These are phyloP conservation scores for Chamaetylas fuelleborni DNA, from an alignment of 2,113 vertebrate genomes.

Conservation along the genomic window DNA sequence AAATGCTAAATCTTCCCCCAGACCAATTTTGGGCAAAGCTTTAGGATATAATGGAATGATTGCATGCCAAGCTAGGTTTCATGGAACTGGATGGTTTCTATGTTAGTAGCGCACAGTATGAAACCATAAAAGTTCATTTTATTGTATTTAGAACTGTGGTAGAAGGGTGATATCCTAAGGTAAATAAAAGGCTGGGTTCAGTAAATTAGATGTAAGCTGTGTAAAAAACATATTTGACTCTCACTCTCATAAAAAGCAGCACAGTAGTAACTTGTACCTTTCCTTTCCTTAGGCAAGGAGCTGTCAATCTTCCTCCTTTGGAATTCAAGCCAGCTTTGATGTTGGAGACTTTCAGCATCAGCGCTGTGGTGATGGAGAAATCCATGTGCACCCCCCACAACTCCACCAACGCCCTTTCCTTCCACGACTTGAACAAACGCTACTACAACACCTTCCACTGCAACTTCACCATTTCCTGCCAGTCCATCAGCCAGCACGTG, in stretches of 20 bases:
- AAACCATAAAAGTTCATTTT: neutral
- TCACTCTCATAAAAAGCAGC: neutral
- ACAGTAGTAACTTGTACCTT: neutral
- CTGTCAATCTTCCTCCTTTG: conserved; percentile 87
- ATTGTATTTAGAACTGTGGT: neutral
- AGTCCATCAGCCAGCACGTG: conserved; percentile 96
- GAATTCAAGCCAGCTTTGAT: conserved; percentile 96
- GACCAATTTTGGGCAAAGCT: neutral
- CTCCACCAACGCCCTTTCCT: conserved; percentile 83
- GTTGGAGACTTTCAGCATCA: conserved; percentile 96
- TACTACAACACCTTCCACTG: conserved; percentile 96
- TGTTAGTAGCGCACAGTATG: neutral
- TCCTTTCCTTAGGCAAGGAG: conserved; percentile 82
- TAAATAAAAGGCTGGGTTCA: neutral
- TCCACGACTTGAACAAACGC: conserved; percentile 93
- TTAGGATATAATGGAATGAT: neutral
- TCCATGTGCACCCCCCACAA: conserved; percentile 85
- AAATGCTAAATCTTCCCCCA: neutral
- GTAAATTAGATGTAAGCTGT: neutral
- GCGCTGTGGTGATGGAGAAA: conserved; percentile 95
- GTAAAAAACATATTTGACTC: neutral
- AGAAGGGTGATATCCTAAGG: neutral
- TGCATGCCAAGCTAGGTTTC: neutral
- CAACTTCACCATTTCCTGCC: conserved; percentile 95
- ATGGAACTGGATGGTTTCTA: neutral